Base-by-base conservation (phyloP, 2,113 vertebrate species). In the Haliaeetus leucogaster region DNA sequence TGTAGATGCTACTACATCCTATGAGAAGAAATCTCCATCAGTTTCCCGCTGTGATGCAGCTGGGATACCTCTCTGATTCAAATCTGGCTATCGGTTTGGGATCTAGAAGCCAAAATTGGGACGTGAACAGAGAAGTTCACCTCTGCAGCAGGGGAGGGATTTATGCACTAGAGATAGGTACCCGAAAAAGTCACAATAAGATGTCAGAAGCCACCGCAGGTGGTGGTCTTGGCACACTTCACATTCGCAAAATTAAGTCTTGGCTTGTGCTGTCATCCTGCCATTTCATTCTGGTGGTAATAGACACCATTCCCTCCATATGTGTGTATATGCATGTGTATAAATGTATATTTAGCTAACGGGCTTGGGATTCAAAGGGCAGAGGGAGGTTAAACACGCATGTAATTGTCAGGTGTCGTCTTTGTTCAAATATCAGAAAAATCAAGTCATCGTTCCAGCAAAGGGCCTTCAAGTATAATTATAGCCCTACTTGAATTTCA, bases 261-360 rank as follows among this genome's bases (percentile, higher is more conserved):
- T 34, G 20, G 45, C 59, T 40, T 52, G 14, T 22, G 61, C 66
- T 71, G 45, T 40, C 32, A 5, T 38, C 29, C 45, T 82, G 65
- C 55, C 34, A 1, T 62, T 43, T 71, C 13, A 1, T 43, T 53
- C 62, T 13, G 53, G 22, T 65, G 53, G 29, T 18, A 27, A 1
- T 3, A 48, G 83, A 10, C 47, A 1, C 16, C 13, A 0, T 30
- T 47, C 40, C 58, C 27, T 43, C 27, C 12, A 0, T 10, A 6
- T 1, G 6, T 47, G 52, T 53, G 77, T 10, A 2, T 36, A 1
- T 42, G 4, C 25, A 1, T 4, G 10, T 7, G 7, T 16, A 4
- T 7, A 5, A 47, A 43, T 30, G 36, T 36, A 1, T 26, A 11
- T 22, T 59, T 36, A 43, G 40, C 62, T 70, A 2, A 19, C 61